Percentiles rank a stretch among this genome's conserved stretches.
These are phyloP conservation scores for Ennomos quercinarius DNA, from an alignment of 2,888 invertebrate genomes.

Conservation along the genomic window DNA sequence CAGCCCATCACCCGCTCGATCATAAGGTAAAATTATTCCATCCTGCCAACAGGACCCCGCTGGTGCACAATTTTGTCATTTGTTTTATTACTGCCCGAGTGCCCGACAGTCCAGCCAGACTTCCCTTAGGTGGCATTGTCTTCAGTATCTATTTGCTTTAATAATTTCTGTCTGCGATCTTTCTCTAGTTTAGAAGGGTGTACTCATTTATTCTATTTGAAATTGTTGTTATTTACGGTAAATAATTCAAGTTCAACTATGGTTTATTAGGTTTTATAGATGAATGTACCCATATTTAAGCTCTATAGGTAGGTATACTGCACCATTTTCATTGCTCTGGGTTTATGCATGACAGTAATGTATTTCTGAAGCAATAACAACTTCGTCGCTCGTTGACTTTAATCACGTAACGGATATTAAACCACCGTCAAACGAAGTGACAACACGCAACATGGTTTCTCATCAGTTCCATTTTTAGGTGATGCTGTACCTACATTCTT, in stretches of 20 bases:
- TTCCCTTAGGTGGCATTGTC: conserved; percentile 24
- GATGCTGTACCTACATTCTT: background rate
- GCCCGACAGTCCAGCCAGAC: conserved; percentile 28
- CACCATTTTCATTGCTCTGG: conserved; percentile 11
- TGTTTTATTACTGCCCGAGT: conserved; percentile 49
- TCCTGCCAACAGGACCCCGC: conserved; percentile 59
- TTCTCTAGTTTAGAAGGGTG: background rate
- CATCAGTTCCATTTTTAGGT: background rate
- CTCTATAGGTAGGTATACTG: background rate
- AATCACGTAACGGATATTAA: conserved; percentile 54
- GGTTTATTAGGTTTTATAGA: no score
- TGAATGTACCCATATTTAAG: no score
- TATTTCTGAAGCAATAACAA: conserved; percentile 36
- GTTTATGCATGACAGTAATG: conserved; percentile 33
- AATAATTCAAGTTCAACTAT: no score
- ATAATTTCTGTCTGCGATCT: background rate
- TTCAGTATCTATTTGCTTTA: conserved; percentile 8
- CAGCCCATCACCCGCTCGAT: conserved; percentile 59
- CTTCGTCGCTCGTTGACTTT: conserved; percentile 36
- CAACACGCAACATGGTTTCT: conserved; percentile 1
- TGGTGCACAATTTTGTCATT: conserved; percentile 63
- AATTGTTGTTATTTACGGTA: no score
- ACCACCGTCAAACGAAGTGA: conserved; percentile 1
- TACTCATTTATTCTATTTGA: background rate
- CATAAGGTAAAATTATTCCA: conserved; percentile 67